Conservation (phyloP, 2,888 invertebrate species). For the Nephrotoma flavescens region DNA sequence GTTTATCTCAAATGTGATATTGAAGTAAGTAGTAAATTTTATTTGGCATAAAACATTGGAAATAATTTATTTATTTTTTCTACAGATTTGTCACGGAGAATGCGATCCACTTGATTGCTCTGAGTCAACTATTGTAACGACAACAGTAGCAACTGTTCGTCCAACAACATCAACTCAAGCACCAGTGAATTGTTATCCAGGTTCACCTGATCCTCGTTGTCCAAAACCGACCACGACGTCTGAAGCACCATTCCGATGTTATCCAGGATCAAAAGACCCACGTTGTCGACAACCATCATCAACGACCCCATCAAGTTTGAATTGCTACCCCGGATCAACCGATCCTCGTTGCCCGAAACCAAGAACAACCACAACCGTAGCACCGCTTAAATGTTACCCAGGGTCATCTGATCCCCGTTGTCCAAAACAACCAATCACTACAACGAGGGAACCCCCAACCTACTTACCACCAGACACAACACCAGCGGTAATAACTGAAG, state of each 20-base stretch:
- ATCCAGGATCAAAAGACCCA: constrained; percentile 20
- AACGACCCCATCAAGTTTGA: constrained; percentile 22
- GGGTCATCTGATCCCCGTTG: constrained; percentile 25
- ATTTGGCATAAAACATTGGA: neutral
- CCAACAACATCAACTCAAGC: constrained; percentile 9
- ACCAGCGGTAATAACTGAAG: neutral
- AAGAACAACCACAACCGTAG: neutral
- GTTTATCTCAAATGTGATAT: constrained; percentile 63
- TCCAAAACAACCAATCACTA: constrained; percentile 17
- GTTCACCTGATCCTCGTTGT: constrained; percentile 28
- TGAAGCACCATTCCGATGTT: constrained; percentile 24
- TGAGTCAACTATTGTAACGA: constrained; percentile 4
- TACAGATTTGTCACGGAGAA: constrained; percentile 20
- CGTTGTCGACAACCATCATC: constrained; percentile 22
- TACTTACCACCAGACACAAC: constrained; percentile 8
- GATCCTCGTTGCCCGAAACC: constrained; percentile 23
- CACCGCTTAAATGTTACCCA: constrained; percentile 17
- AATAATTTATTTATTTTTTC: neutral
- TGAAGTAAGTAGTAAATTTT: constrained; percentile 35
- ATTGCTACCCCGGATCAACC: constrained; percentile 28
- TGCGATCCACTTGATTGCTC: constrained; percentile 20
- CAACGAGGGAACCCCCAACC: constrained; percentile 16
- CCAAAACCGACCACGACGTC: constrained; percentile 18
- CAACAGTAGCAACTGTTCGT: constrained; percentile 26
- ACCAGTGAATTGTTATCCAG: constrained; percentile 25